phyloP scores from a whole-genome alignment of 1,140 invertebrate species.

The Choristoneura fumiferana region DNA sequence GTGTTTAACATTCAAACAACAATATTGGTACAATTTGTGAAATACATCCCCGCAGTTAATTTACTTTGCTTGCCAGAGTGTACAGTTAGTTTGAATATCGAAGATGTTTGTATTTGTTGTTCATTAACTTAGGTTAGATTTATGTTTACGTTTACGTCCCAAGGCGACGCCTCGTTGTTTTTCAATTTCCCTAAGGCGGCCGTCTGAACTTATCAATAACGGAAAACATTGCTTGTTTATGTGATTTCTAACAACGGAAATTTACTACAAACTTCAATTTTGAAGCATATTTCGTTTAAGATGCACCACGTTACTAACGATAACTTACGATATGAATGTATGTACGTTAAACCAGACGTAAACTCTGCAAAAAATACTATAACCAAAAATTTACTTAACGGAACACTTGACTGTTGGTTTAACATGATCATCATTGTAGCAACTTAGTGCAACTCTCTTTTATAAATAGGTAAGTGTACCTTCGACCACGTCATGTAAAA shows the following conservation, averaged over 20 bases:
- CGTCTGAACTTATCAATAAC: slow-evolving; percentile 11
- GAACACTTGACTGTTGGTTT: no score
- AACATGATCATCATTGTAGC: no score
- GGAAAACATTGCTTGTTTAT: slow-evolving; percentile 5
- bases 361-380: no score
- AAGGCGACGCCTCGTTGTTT: slow-evolving; percentile 9
- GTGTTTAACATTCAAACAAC: no score
- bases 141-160: slow-evolving; percentile 6
- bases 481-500: no score
- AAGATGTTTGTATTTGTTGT: slow-evolving; percentile 17
- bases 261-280: neutral
- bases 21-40: neutral
- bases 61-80: neutral
- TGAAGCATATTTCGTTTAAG: no score
- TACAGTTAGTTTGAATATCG: slow-evolving; percentile 1
- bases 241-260: slow-evolving; percentile 9
- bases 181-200: slow-evolving; percentile 15
- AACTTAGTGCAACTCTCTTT: no score
- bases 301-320: no score
- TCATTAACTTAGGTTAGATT: slow-evolving; percentile 16
- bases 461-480: no score
- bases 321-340: no score
- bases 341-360: no score
- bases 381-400: no score
- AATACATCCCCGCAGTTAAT: neutral